These are phyloP conservation scores for Stratiolaelaps scimitus DNA, from an alignment of 1,140 invertebrate genomes.

Conservation along the genomic window DNA sequence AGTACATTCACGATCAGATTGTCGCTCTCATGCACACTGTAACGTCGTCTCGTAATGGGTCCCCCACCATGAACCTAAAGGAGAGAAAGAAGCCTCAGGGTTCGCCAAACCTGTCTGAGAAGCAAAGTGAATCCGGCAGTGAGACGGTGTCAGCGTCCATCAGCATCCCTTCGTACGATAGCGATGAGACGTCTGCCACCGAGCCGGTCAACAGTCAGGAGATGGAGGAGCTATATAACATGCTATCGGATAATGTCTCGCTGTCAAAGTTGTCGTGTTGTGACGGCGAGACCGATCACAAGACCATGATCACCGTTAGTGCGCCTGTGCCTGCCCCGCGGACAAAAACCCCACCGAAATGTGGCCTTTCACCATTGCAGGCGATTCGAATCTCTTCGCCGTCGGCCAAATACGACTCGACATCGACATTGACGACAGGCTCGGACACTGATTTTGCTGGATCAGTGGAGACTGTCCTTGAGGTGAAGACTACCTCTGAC, in stretches of 20 bases:
- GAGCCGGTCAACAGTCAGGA: slow-evolving; percentile 24
- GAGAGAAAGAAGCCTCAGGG: not conserved
- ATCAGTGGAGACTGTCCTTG: slow-evolving; percentile 22
- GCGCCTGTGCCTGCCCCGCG: not conserved
- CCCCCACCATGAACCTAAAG: slow-evolving; percentile 30
- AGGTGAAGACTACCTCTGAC: not conserved
- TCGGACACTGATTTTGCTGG: slow-evolving; percentile 24
- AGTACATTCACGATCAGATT: slow-evolving; percentile 73
- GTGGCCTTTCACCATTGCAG: slow-evolving; percentile 4
- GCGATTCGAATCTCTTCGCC: slow-evolving; percentile 21
- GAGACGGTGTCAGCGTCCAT: slow-evolving; percentile 20
- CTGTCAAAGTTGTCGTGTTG: slow-evolving; percentile 19
- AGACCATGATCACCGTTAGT: not conserved
- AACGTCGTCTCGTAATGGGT: slow-evolving; percentile 45
- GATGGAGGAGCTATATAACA: slow-evolving; percentile 20
- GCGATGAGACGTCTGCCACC: slow-evolving; percentile 14
- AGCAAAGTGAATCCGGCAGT: slow-evolving; percentile 15
- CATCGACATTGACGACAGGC: slow-evolving; percentile 14
- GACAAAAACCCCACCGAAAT: not conserved
- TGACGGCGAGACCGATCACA: slow-evolving; percentile 20
- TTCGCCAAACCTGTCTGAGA: slow-evolving; percentile 14
- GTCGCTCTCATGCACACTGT: slow-evolving; percentile 85
- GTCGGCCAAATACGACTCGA: slow-evolving; percentile 24
- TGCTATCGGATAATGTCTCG: slow-evolving; percentile 18
- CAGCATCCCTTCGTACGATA: slow-evolving; percentile 28